Base-by-base conservation (phyloP, 2,888 invertebrate species). In the Eurytoma adleriae region DNA sequence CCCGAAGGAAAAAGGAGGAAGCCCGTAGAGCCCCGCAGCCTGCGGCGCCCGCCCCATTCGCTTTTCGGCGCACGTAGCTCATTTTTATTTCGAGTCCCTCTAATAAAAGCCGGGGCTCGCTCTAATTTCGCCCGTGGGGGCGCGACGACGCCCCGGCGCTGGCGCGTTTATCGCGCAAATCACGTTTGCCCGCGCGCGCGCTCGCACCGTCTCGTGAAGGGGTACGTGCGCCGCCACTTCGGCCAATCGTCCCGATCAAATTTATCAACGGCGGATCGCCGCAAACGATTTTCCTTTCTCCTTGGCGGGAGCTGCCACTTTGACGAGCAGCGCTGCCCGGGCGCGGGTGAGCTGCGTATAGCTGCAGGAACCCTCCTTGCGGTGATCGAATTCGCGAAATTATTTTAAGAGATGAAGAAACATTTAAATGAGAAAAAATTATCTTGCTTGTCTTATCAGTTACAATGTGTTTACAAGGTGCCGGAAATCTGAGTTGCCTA, bases 1-100 rank as follows among this genome's bases (percentile, higher is more conserved):
- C 30, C 30, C 30, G 62, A 62, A 56, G 70, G 70, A 75, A 14
- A 64, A 61, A 67, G 40, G 52, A 54, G 24, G 20, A 0, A 64
- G 74, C 40, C 56, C 59, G 27, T 74, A 69, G 13, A 20, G 16
- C 62, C 52, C 24, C 24, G 12, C 57, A 16, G n/a, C n/a, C 13
- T 70, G 56, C 61, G 13, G 16, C n/a, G n/a, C n/a, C n/a, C n/a
- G 30, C 3, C 30, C 72, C 79, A 83, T 84, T 86, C 83, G 81
- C 84, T 78, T 85, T 87, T 85, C 86, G 79, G 80, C 75, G 85
- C 86, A 86, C 86, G 87, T 87, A 86, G 78, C 86, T 87, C 86
- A 87, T 87, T 87, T 87, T 87, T 86, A 86, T 86, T 86, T 85
- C 84, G 84, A 83, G 78, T 80, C 84, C 83, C 82, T 83, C 85